Conservation (phyloP, 2,113 vertebrate genomes). For the Henicopernis longicauda region DNA sequence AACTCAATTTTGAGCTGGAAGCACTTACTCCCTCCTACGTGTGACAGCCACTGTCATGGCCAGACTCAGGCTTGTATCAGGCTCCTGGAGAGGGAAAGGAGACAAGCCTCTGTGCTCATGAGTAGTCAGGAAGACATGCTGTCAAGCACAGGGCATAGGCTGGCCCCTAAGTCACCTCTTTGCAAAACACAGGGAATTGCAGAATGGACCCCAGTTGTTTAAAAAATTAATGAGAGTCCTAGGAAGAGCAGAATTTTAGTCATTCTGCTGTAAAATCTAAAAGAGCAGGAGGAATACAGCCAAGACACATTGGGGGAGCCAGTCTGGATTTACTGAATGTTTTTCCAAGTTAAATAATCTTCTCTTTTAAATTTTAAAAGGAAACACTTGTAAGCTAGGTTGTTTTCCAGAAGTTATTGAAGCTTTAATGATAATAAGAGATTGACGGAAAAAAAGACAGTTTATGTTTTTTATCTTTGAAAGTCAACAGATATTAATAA, state of each 20-base stretch:
- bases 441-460: not conserved
- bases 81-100: not conserved
- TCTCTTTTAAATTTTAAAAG: not conserved
- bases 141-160: not conserved
- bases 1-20: not conserved
- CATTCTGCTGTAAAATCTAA: not conserved
- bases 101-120: not conserved
- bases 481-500: not conserved
- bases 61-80: not conserved
- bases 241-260: not conserved
- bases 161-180: not conserved
- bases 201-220: not conserved
- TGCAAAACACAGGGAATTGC: not conserved
- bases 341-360: not conserved
- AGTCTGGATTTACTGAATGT: not conserved
- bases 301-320: not conserved
- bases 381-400: not conserved
- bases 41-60: not conserved
- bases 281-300: not conserved
- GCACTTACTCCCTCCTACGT: fast-evolving
- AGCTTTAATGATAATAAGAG: not conserved
- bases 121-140: not conserved
- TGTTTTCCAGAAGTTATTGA: not conserved
- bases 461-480: not conserved
- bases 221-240: not conserved